Base-by-base conservation (phyloP, 2,888 invertebrate species). In the Synanthedon formicaeformis region DNA sequence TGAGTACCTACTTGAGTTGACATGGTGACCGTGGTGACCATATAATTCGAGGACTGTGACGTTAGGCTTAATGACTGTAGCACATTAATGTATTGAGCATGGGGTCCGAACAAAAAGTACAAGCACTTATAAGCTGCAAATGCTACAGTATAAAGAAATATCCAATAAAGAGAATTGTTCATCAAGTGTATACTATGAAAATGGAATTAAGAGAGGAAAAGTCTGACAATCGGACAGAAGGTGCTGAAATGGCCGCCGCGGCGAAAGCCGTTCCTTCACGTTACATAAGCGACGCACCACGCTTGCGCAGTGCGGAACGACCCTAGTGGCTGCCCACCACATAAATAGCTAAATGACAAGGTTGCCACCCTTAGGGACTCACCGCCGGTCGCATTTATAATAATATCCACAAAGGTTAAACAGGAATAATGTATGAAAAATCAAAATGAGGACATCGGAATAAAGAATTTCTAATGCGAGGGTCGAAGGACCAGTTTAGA, bases 341-440 rank as follows among this genome's bases (percentile, higher is more conserved):
- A 85, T 86, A 87, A 86, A 87, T 87, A 87, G 81, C 81, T 85
- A 76, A 84, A 80, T 83, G 75, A 82, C 86, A 87, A 85, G 86
- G 86, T 86, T 86, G 78, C 86, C 84, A 82, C 83, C 85, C 82
- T 3, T 74, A 72, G 69, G 73, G 75, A 34, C 10, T 34, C 80
- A 78, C 74, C 73, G 61, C 68, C 78, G 77, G 81, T 81, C 83
- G 79, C 82, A 81, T 83, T 85, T 82, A 80, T 83, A 85, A 80
- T 83, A 85, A 85, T 84, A 79, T 79, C 71, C 74, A 73, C 77
- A 84, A 84, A 86, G 85, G 85, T 86, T 85, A 84, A 78, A 81
- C 79, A 75, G 71, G 78, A 83, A 84, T 84, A 81, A 74, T 73
- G 69, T 78, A 80, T 76, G 66, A 67, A 76, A 78, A 79, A 78